Base-by-base conservation (phyloP, 2,888 invertebrate species). In the Heteromurus nitidus region DNA sequence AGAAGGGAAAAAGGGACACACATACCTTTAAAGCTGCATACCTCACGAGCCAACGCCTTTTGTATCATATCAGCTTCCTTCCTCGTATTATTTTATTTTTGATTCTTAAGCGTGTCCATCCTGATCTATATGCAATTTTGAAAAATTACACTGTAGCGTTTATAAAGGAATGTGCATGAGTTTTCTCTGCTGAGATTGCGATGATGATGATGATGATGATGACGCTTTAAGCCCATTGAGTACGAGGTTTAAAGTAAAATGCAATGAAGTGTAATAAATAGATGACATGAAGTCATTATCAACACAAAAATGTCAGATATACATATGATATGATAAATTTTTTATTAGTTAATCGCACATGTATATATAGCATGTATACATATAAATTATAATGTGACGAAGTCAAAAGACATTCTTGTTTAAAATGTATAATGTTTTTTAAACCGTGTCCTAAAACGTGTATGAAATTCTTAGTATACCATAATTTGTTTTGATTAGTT, bases 41-140 rank as follows among this genome's bases (percentile, higher is more conserved):
- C n/a, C n/a, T n/a, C n/a, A n/a, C n/a, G n/a, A 58, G 76, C 76
- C 76, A 76, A 76, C 76, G 76, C 76, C 76, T 76, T 65, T 5
- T 44, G 13, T 11, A 13, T 67, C 1, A 22, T 58, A 16, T 50
- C 42, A 26, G 47, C 42, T 60, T 76, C 68, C 76, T 67, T 76
- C 76, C 76, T 76, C 58, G 28, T 75, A 50, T n/a, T 11, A 50
- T 18, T n/a, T n/a, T n/a, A n/a, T n/a, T n/a, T n/a, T n/a, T n/a
- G n/a, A 50, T 50, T 5, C 36, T 36, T 53, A 20, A 28, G 16
- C 26, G 58, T 3, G 7, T 31, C 7, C 18, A 18, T 16, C 7
- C 2, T 62, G 3, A 62, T 31, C 18, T 20, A 9, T 16, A 24
- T 24, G 26, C 22, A 58, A 11, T 28, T 58, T 58, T 70, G 24